Percentiles rank a stretch among this genome's conserved stretches.
Conservation (phyloP, 2,113 vertebrate genomes). For the Empidonax traillii region DNA sequence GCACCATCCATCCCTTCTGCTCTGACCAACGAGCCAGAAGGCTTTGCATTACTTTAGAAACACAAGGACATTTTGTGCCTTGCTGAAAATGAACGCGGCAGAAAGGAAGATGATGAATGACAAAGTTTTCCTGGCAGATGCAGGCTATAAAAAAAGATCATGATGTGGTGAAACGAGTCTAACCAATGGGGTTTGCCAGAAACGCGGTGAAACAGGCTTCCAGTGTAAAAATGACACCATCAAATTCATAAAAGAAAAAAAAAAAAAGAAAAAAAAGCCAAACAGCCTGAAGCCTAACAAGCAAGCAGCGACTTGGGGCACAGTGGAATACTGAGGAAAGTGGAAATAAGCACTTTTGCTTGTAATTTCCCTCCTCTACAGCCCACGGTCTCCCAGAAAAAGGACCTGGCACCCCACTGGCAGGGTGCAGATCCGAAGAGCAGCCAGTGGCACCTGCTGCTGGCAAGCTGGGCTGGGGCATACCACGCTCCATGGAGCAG, state of each 20-base stretch:
- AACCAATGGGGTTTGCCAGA: constrained; percentile 16
- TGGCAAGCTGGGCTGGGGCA: neutral
- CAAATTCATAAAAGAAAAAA: neutral
- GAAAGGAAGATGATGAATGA: neutral
- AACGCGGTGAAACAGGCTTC: neutral
- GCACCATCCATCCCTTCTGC: neutral
- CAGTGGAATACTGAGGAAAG: neutral
- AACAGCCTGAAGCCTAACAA: neutral
- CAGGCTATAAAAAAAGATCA: neutral
- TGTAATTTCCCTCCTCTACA: neutral
- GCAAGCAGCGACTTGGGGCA: neutral
- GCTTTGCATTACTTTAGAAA: neutral
- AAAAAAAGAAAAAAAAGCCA: neutral
- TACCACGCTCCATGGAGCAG: rapidly evolving
- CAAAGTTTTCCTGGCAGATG: constrained; percentile 22
- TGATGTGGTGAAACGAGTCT: constrained; percentile 21
- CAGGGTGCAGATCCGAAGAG: neutral
- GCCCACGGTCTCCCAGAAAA: neutral
- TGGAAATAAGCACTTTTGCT: neutral
- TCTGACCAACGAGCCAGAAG: neutral
- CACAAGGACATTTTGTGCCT: neutral
- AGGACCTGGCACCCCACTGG: neutral
- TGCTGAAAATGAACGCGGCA: neutral
- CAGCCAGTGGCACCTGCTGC: neutral
- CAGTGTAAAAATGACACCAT: neutral